These are phyloP conservation scores for Clarias fuscus DNA, from an alignment of 2,797 vertebrate species.

Conservation along the genomic window DNA sequence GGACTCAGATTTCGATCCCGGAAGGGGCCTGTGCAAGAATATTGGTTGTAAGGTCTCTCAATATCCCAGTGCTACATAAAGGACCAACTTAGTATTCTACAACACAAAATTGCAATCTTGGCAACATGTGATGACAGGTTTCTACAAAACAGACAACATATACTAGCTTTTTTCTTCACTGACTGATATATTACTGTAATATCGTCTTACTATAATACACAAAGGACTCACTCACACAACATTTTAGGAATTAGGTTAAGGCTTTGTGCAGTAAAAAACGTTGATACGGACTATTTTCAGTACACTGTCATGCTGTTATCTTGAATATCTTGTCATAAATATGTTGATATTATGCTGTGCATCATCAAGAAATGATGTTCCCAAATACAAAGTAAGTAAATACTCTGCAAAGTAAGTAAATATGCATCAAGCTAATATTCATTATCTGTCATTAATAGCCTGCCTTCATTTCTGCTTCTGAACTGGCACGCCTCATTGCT, in stretches of 20 bases:
- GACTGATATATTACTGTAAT: not conserved
- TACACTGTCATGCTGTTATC: not conserved
- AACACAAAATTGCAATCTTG: not conserved
- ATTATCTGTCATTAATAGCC: slow-evolving; percentile 38
- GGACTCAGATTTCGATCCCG: slow-evolving; percentile 14
- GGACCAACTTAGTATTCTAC: not conserved
- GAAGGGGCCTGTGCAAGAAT: not conserved
- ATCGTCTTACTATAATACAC: not conserved
- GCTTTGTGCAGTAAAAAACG: not conserved
- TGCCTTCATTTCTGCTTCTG: slow-evolving; percentile 29
- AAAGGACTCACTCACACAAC: not conserved
- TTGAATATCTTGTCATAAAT: not conserved
- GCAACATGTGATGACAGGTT: not conserved
- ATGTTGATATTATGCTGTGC: not conserved
- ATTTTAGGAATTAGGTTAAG: not conserved
- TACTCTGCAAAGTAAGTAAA: slow-evolving; percentile 29
- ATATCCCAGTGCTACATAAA: not conserved
- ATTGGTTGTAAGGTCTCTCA: not conserved
- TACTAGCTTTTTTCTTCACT: not conserved
- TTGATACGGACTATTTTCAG: not conserved
- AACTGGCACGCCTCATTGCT: slow-evolving; percentile 35
- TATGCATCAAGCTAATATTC: slow-evolving; percentile 32
- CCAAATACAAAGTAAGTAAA: slow-evolving; percentile 27
- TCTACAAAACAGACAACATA: not conserved
- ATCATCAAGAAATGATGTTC: slow-evolving; percentile 9